These are phyloP conservation scores for Percopsis transmontana DNA, from an alignment of 2,113 vertebrate species.

Conservation along the genomic window DNA sequence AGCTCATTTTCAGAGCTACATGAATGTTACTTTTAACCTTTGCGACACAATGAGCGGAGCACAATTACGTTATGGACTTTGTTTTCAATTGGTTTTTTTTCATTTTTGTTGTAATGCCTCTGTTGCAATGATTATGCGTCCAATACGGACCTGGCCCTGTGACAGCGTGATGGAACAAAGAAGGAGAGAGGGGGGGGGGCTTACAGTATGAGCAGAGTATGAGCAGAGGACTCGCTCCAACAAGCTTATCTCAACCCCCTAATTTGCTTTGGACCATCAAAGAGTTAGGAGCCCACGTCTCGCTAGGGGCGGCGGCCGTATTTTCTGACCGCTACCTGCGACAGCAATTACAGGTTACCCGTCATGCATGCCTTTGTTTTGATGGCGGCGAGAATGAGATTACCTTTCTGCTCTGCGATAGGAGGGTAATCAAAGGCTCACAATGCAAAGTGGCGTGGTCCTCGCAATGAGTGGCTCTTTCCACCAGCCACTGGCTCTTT, in stretches of 20 bases:
- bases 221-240: conserved; percentile 57
- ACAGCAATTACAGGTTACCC: conserved; percentile 73
- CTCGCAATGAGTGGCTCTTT: conserved; percentile 34
- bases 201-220: too few species aligned
- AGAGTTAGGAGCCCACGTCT: conserved; percentile 41
- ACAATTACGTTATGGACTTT: conserved; percentile 40
- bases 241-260: conserved; percentile 69
- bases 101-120: conserved; percentile 38
- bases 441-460: conserved; percentile 47
- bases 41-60: conserved; percentile 16
- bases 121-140: conserved; percentile 16
- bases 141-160: background rate
- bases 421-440: conserved; percentile 65
- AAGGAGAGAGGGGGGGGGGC: conserved; percentile 40
- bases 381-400: conserved; percentile 64
- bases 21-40: conserved; percentile 30
- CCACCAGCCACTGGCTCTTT: conserved; percentile 28
- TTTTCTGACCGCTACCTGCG: conserved; percentile 74
- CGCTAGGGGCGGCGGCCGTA: conserved; percentile 43
- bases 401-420: conserved; percentile 57
- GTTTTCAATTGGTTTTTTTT: too few species aligned
- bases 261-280: conserved; percentile 71
- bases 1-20: conserved; percentile 6
- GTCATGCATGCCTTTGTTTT: conserved; percentile 69
- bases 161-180: conserved; percentile 40